Base-by-base conservation (phyloP, 2,888 invertebrate genomes). In the Oxycera nigricornis region DNA sequence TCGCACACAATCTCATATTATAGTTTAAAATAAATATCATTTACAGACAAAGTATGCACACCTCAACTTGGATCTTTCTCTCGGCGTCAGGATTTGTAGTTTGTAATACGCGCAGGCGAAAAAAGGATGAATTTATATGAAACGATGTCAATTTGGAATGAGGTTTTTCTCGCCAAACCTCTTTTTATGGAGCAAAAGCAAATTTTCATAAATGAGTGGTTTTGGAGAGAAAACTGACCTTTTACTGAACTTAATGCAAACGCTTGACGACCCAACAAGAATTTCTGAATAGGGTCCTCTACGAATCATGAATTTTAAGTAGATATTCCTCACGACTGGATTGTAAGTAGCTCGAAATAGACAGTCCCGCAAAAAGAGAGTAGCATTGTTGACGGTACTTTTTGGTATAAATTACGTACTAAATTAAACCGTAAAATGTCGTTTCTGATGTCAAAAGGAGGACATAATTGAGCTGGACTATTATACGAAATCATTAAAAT, bases 201-300 rank as follows among this genome's bases (percentile, higher is more conserved):
- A 31, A 62, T 62, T 62, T 35, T 62, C 20, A 62, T 62, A 62
- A 62, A 62, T 20, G 62, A 62, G 62, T 30, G 20, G 62, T 35
- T 14, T 31, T 35, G 20, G 28, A 14, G 24, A 14, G 20, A n/a
- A 35, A 62, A 35, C 7, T 22, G 9, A 35, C 62, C 20, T 55
- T 55, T 9, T 2, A 20, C n/a, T 3, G 2, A 22, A 30, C 35
- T 62, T n/a, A n/a, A 30, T n/a, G 35, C 11, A 35, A 35, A 62
- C 35, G 17, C 22, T 31, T 30, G 14, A 35, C 35, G 62, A 17
- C 35, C 20, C n/a, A 31, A 31, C 35, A 20, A 62, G 35, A 31
- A 20, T 11, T 30, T 35, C 17, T 62, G 35, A 35, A 62, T 62
- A 22, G 62, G 28, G 35, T 35, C 9, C n/a, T 9, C 31, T 17